A percentile compares a stretch with the other conserved stretches of the same genome.
Evolutionary conservation across 2,113 vertebrate genomes (phyloP).

Genomic region (Gracilinanus agilis): DNA sequence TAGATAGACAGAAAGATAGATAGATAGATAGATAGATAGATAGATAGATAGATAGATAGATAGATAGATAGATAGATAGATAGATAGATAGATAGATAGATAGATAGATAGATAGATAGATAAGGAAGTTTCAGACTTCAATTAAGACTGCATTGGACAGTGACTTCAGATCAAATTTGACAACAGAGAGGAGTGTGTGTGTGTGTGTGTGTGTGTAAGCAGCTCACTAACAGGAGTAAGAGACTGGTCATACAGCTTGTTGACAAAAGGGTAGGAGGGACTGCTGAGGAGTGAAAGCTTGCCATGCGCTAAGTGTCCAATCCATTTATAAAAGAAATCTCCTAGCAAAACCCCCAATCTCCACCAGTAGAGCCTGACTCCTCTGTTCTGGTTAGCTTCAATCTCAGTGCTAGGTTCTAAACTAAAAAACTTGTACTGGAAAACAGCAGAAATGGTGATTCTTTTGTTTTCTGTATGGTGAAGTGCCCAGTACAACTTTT

Average conservation of each 20-base stretch:
- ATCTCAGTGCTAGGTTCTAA: neutral
- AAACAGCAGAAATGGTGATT: neutral
- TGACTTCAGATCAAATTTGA: slow-evolving; percentile 27
- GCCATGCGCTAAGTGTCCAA: neutral
- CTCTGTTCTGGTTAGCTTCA: neutral
- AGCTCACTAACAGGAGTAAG: neutral
- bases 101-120: no score
- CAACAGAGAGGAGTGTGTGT: neutral
- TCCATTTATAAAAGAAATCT: neutral
- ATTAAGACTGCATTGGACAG: neutral
- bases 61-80: no score
- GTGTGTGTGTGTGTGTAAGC: neutral
- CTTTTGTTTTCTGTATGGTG: neutral
- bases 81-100: no score
- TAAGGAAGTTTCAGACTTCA: neutral
- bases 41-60: no score
- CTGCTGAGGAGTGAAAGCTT: neutral
- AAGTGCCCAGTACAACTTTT: neutral
- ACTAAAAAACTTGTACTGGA: neutral
- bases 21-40: no score
- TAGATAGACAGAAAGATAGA: no score
- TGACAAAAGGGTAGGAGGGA: neutral
- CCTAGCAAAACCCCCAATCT: neutral
- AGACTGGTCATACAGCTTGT: neutral
- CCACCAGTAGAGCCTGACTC: neutral